Evolutionary conservation across 2,888 invertebrate species (phyloP), one percentile per base, ranked within the genome.

Genomic region (Coelinius sp.): DNA sequence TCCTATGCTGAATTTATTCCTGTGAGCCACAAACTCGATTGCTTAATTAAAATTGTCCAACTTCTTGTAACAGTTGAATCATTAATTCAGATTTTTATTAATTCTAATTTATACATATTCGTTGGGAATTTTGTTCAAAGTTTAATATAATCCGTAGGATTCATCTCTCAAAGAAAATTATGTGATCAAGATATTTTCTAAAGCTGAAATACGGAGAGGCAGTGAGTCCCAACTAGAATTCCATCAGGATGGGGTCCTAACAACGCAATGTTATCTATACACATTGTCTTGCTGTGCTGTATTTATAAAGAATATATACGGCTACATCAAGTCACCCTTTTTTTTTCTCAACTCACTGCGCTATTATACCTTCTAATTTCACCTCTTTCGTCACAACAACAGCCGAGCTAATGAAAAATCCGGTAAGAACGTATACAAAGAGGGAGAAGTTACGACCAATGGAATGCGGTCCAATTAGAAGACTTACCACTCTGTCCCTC

Each of bases 391-490:
- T 79, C 84, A 82, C 84, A 83, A 85, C 83, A 82, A 81, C 84
- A 81, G 78, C 70, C 65, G 59, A 74, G 82, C 83, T 84, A 83
- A 85, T 85, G 85, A 85, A 85, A 85, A 85, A 84, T 85, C 85
- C 83, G 79, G 77, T 79, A 78, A 80, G 62, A 80, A 22, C 8
- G 14, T 7, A 24, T 17, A 24, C n/a, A 22, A 64, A 53, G 69
- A 75, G 75, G 75, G 76, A 75, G 71, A 70, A 75, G 35, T 56
- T 27, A 62, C 38, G n/a, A 52, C 76, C 73, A 72, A 75, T 75
- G 84, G 85, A 85, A 85, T 84, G 84, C 85, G 81, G 84, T 84
- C 84, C 85, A 85, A 85, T 85, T 84, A 85, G 85, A 82, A 79
- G 78, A 83, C n/a, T n/a, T 77, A 41, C 41, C 41, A 41, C n/a